Percentiles rank a stretch among this genome's conserved stretches.
Conservation (phyloP, 2,888 invertebrate species). For the Drosophila recens region DNA sequence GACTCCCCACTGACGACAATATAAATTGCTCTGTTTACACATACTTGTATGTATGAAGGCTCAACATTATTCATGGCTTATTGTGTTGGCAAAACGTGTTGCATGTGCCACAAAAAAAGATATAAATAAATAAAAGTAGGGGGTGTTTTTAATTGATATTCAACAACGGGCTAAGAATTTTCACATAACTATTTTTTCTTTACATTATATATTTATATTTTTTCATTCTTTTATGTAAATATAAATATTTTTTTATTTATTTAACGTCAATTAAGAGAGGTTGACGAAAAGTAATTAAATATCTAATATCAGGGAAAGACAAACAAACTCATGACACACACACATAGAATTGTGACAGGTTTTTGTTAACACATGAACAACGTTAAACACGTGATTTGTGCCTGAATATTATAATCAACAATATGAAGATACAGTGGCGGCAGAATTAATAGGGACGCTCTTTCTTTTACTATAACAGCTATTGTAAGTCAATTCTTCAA, state of each 20-base stretch:
- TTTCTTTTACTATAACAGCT: no score
- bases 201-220: no score
- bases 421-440: no score
- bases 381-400: constrained; percentile 56
- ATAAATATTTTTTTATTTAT: no score
- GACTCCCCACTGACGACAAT: constrained; percentile 23
- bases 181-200: no score
- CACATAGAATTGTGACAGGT: constrained; percentile 5
- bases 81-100: constrained; percentile 50
- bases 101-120: constrained; percentile 40
- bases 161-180: no score
- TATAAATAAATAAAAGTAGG: constrained; percentile 22
- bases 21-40: constrained; percentile 56
- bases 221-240: no score
- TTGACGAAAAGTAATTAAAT: no score
- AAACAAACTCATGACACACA: constrained; percentile 3
- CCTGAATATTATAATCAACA: constrained; percentile 15
- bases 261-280: no score
- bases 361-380: constrained; percentile 7
- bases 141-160: constrained; percentile 31
- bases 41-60: constrained; percentile 13
- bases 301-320: constrained; percentile 2
- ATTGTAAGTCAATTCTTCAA: no score
- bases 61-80: constrained; percentile 48
- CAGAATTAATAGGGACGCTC: no score